Conservation (phyloP, 2,113 vertebrate genomes). For the Ochotona curzoniae region DNA sequence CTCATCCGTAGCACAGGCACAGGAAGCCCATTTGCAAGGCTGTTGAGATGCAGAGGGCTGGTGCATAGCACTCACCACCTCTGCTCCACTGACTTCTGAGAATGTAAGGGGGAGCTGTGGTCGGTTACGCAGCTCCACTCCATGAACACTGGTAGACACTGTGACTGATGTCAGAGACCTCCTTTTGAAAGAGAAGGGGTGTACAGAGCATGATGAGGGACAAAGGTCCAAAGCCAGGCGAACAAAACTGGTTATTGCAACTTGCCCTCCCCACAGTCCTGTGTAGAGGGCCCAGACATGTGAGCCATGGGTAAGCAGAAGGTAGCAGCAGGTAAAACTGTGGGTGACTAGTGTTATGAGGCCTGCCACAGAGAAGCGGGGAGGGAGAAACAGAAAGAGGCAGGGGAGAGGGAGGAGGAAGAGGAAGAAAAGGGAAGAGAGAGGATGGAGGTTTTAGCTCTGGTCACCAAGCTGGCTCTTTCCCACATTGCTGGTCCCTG, state of each 20-base stretch:
- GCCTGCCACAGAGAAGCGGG: neutral
- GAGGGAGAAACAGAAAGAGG: too few species aligned
- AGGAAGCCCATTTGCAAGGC: neutral
- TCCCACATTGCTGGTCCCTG: fast-evolving
- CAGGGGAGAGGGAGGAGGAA: neutral
- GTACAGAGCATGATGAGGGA: neutral
- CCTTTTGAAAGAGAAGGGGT: fast-evolving
- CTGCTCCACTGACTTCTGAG: fast-evolving
- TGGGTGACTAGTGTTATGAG: neutral
- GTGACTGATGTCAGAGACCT: fast-evolving
- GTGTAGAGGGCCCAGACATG: neutral
- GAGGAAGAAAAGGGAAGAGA: too few species aligned
- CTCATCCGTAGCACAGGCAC: neutral
- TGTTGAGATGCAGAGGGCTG: neutral
- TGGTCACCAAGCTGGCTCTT: neutral
- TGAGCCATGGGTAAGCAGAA: neutral
- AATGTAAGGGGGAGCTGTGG: neutral
- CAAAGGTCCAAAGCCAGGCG: neutral
- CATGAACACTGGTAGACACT: fast-evolving
- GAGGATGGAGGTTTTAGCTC: too few species aligned
- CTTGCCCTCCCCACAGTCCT: neutral
- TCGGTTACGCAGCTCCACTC: neutral
- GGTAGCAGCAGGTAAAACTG: neutral
- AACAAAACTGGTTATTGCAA: neutral
- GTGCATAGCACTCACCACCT: fast-evolving